Percentiles rank a stretch among this genome's conserved stretches.
Conservation (phyloP, 2,797 vertebrate species). For the Hozukius guyotensis region DNA sequence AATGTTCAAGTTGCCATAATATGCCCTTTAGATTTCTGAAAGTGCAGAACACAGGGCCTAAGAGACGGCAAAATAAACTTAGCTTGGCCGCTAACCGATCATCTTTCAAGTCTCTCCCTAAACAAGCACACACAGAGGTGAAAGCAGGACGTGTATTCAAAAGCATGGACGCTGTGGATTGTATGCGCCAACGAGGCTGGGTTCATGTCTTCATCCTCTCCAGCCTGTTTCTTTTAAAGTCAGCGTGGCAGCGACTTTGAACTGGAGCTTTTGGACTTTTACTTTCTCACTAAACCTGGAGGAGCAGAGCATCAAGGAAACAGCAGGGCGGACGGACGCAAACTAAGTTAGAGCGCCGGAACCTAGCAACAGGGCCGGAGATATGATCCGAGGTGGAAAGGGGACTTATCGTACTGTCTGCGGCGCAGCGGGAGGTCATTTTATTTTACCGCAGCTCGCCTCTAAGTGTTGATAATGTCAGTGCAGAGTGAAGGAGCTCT, state of each 20-base stretch:
- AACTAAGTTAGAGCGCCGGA: constrained; percentile 31
- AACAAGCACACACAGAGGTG: background rate
- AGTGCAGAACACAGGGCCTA: too few species aligned
- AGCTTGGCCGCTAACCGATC: background rate
- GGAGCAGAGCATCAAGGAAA: background rate
- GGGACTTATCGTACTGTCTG: background rate
- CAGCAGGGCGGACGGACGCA: background rate
- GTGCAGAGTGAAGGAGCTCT: background rate
- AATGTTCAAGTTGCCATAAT: too few species aligned
- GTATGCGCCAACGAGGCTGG: background rate
- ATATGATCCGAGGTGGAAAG: constrained; percentile 3
- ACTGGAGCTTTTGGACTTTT: background rate
- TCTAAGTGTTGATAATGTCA: background rate
- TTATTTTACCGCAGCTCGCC: constrained; percentile 1
- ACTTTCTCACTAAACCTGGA: background rate
- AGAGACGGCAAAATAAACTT: too few species aligned
- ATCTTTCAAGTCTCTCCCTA: background rate
- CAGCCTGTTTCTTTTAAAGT: constrained; percentile 16
- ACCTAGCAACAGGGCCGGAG: constrained; percentile 22
- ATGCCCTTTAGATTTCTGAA: too few species aligned
- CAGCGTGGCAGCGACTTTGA: constrained; percentile 8
- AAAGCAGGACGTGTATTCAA: background rate
- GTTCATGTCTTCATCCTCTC: constrained; percentile 20
- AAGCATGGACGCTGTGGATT: background rate
- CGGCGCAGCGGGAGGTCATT: constrained; percentile 16